phyloP scores from a whole-genome alignment of 2,113 vertebrate genomes.

The Archilochus colubris region DNA sequence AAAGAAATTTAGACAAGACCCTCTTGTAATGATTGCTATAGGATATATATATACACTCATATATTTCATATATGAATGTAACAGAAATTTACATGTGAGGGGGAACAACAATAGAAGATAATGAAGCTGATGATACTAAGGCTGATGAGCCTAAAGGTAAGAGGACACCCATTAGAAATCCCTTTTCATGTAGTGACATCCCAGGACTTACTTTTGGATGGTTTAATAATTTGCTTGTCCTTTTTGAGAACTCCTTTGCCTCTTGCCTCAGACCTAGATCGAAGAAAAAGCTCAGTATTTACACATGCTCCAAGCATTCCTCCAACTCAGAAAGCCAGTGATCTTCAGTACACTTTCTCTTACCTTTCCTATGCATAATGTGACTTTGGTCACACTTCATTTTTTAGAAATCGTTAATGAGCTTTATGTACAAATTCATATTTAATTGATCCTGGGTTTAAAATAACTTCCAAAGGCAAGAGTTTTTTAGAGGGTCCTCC shows the following conservation, averaged over 20 bases:
- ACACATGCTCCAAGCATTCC: neutral
- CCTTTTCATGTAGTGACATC: neutral
- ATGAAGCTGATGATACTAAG: neutral
- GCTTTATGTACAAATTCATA: neutral
- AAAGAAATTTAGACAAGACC: neutral
- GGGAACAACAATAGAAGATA: neutral
- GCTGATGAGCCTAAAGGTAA: neutral
- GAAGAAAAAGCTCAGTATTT: neutral
- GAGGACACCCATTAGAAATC: neutral
- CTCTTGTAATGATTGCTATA: neutral
- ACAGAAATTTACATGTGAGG: neutral
- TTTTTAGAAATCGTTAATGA: neutral
- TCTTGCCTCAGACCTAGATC: neutral
- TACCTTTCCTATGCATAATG: neutral
- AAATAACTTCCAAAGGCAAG: neutral
- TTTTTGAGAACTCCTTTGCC: neutral
- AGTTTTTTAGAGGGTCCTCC: neutral
- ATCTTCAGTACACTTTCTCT: neutral
- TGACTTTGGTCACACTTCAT: accelerated
- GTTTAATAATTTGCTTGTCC: neutral
- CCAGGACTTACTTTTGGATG: neutral
- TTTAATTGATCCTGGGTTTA: neutral
- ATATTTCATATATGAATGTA: neutral
- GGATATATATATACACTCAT: too few species aligned
- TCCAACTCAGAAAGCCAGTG: neutral